Conservation (phyloP, 2,113 vertebrate species). For the Oryzias curvinotus region DNA sequence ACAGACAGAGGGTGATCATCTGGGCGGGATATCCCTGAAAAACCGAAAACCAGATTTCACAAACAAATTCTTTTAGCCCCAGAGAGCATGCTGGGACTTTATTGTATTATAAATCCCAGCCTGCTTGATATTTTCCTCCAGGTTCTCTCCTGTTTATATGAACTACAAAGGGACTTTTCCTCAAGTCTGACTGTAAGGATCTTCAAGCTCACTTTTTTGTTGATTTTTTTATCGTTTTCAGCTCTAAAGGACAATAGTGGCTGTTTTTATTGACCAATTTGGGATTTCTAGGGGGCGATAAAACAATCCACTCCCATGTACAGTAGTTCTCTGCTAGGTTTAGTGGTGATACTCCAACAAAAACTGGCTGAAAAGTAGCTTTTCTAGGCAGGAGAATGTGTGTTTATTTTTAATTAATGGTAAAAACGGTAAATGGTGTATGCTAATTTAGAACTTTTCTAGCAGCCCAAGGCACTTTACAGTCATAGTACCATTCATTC, state of each 20-base stretch:
- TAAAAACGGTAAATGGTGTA: no score
- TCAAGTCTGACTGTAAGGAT: not conserved
- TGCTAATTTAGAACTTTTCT: no score
- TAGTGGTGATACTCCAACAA: no score
- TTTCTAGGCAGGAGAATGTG: no score
- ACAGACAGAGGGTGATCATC: constrained; percentile 25
- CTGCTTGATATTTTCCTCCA: constrained; percentile 3
- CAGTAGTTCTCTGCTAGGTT: no score
- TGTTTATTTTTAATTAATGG: no score
- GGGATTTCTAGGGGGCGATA: no score
- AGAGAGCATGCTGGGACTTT: constrained; percentile 3
- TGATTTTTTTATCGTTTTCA: not conserved
- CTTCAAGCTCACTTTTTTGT: not conserved
- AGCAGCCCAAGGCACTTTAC: no score
- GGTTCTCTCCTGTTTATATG: not conserved
- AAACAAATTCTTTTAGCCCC: constrained; percentile 17
- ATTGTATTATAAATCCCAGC: constrained; percentile 7
- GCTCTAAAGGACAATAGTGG: constrained; percentile 24
- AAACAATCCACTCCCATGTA: no score
- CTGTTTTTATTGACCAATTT: not conserved
- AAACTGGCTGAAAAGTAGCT: no score
- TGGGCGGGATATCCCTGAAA: constrained; percentile 14
- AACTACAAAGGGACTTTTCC: not conserved
- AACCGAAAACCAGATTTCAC: constrained; percentile 40
- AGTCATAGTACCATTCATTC: no score